phyloP scores from a whole-genome alignment of 2,797 vertebrate genomes.

The Phaenicophaeus curvirostris region DNA sequence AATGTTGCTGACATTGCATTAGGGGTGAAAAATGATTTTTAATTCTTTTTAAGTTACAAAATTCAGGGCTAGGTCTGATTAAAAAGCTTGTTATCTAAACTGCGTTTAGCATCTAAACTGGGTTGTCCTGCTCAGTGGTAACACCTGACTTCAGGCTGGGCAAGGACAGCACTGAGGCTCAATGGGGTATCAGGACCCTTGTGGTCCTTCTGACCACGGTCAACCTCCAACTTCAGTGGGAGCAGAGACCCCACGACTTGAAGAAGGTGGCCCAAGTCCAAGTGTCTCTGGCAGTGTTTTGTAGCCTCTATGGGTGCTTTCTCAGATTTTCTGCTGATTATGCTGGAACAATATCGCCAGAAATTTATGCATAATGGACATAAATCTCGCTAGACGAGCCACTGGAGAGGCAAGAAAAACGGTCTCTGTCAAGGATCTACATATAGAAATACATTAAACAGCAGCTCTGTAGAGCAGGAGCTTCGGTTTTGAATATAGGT shows the following conservation, averaged over 20 bases:
- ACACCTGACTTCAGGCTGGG: fast-evolving
- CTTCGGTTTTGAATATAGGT: background rate
- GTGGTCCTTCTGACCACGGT: background rate
- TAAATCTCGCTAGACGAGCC: slow-evolving; percentile 67
- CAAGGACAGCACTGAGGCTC: background rate
- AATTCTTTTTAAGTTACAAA: background rate
- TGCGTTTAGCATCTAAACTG: background rate
- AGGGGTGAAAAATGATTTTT: background rate
- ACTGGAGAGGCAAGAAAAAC: slow-evolving; percentile 75
- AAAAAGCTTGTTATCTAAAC: background rate
- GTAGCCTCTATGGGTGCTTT: slow-evolving; percentile 52
- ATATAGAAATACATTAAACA: slow-evolving; percentile 74
- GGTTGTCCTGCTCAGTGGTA: background rate
- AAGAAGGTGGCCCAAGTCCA: background rate
- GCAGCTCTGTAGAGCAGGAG: slow-evolving; percentile 36
- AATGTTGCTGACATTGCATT: fast-evolving
- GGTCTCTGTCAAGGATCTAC: slow-evolving; percentile 70
- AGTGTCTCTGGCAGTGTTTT: slow-evolving; percentile 23
- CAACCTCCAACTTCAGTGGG: background rate
- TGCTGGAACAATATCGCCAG: slow-evolving; percentile 63
- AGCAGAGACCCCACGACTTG: background rate
- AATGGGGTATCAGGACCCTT: background rate
- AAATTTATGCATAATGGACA: slow-evolving; percentile 68
- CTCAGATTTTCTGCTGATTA: slow-evolving; percentile 70
- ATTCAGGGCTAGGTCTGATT: background rate